A percentile compares a stretch with the other conserved stretches of the same genome.
Conservation (phyloP, 1,140 invertebrate genomes). For the Lordiphosa stackelbergi region DNA sequence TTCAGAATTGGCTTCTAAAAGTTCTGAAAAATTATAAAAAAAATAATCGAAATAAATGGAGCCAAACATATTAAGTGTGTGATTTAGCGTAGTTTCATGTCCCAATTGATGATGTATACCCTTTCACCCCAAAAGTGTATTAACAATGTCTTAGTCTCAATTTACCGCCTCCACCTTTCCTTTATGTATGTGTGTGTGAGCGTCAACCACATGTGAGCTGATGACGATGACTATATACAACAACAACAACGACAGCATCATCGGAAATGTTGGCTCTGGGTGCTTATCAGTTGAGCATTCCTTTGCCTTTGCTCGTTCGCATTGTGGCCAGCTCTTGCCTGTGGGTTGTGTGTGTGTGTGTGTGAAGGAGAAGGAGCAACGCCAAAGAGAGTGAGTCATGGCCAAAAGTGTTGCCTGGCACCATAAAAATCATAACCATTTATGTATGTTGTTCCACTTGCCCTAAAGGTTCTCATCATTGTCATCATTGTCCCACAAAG, state of each 20-base stretch:
- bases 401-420: slow-evolving; percentile 51
- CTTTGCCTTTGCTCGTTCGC: slow-evolving; percentile 44
- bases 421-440: slow-evolving; percentile 74
- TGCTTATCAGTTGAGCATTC: slow-evolving; percentile 23
- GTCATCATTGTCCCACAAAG: slow-evolving; percentile 1
- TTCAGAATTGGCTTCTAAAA: too few relatives aligned
- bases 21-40: too few relatives aligned
- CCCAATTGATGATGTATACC: slow-evolving; percentile 4
- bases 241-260: slow-evolving; percentile 28
- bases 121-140: slow-evolving; percentile 6
- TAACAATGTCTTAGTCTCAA: slow-evolving; percentile 38
- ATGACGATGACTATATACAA: slow-evolving; percentile 23
- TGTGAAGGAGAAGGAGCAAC: neutral
- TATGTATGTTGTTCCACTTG: slow-evolving; percentile 32
- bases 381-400: slow-evolving; percentile 40
- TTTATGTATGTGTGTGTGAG: neutral
- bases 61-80: too few relatives aligned
- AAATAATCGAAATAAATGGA: too few relatives aligned
- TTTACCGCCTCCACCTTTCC: neutral
- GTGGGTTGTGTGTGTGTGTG: slow-evolving; percentile 16
- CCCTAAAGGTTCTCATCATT: slow-evolving; percentile 15
- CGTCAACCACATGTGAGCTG: slow-evolving; percentile 21
- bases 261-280: slow-evolving; percentile 54
- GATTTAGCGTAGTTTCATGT: neutral
- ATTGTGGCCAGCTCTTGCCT: slow-evolving; percentile 15